Evolutionary conservation across 1,140 invertebrate species (phyloP).

Genomic region (Portunus trituberculatus): DNA sequence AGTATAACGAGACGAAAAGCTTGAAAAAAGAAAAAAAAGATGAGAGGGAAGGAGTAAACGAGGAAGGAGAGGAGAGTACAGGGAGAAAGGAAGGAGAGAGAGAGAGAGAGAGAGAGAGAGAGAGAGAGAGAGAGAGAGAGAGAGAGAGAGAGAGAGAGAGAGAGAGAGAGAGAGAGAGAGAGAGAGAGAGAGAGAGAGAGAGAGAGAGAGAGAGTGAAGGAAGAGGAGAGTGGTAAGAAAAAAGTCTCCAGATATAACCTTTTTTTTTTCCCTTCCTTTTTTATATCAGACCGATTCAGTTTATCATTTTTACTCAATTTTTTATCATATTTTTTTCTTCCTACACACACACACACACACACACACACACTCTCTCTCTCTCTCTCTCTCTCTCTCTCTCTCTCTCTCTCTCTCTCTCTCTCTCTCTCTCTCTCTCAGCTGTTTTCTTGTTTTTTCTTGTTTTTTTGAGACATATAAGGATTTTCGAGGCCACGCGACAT

Average conservation of each 20-base stretch:
- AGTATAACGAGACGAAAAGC: not conserved
- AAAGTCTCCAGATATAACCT: too few relatives aligned
- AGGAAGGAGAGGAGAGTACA: not conserved
- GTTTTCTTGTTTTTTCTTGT: not conserved
- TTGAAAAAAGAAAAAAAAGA: not conserved
- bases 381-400: too few relatives aligned
- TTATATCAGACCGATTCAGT: too few relatives aligned
- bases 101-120: not conserved
- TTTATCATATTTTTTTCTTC: too few relatives aligned
- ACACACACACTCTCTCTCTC: too few relatives aligned
- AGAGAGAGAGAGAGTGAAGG: not conserved
- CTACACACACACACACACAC: too few relatives aligned
- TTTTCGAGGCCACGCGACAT: not conserved
- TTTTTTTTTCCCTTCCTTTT: too few relatives aligned
- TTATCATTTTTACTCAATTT: too few relatives aligned
- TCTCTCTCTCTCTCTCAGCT: not conserved
- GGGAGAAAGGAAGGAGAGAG: not conserved
- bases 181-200: slow-evolving; percentile 43
- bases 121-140: slow-evolving; percentile 32
- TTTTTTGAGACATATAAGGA: too few relatives aligned
- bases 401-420: too few relatives aligned
- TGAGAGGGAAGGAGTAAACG: not conserved
- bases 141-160: slow-evolving; percentile 40
- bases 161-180: slow-evolving; percentile 43
- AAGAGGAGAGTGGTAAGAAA: too few relatives aligned